These are phyloP conservation scores for Cyanoramphus novaezelandiae DNA, from an alignment of 2,113 vertebrate species.

Conservation along the genomic window DNA sequence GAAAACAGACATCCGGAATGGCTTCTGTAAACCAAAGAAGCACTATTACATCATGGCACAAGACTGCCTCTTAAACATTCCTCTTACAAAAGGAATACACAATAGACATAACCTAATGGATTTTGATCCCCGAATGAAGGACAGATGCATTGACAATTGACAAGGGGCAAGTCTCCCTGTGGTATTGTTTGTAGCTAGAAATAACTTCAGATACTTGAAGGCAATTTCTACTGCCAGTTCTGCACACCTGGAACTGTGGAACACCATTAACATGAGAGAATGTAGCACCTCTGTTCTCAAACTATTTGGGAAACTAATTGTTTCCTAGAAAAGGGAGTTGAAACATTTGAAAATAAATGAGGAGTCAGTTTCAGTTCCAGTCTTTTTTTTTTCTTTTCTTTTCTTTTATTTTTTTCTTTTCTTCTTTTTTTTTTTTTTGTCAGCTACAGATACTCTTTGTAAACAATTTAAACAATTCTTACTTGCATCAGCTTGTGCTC, in stretches of 20 bases:
- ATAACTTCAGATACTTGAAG: not conserved
- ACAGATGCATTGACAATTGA: not conserved
- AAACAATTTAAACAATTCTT: conserved; percentile 69
- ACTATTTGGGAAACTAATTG: not conserved
- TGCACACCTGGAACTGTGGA: not conserved
- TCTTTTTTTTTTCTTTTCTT: not conserved
- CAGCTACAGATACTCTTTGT: conserved; percentile 45
- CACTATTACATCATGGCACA: accelerated
- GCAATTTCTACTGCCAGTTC: not conserved
- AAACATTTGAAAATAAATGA: conserved; percentile 49
- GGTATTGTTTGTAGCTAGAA: not conserved
- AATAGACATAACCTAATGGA: not conserved
- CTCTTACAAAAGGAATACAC: not conserved
- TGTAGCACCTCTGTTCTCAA: not conserved
- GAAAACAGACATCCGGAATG: not conserved
- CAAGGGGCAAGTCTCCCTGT: not conserved
- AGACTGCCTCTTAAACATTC: not conserved
- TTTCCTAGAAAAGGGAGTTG: conserved; percentile 31
- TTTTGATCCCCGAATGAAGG: not conserved
- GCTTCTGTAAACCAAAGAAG: not conserved
- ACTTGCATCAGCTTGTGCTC: conserved; percentile 64
- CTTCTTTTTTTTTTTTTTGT: not conserved
- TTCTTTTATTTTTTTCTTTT: not conserved
- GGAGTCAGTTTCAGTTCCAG: conserved; percentile 2
- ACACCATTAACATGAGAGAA: not conserved